These are phyloP conservation scores for Parazoanthus swiftii DNA, from an alignment of 92 coral and sea anemone species.

Conservation along the genomic window DNA sequence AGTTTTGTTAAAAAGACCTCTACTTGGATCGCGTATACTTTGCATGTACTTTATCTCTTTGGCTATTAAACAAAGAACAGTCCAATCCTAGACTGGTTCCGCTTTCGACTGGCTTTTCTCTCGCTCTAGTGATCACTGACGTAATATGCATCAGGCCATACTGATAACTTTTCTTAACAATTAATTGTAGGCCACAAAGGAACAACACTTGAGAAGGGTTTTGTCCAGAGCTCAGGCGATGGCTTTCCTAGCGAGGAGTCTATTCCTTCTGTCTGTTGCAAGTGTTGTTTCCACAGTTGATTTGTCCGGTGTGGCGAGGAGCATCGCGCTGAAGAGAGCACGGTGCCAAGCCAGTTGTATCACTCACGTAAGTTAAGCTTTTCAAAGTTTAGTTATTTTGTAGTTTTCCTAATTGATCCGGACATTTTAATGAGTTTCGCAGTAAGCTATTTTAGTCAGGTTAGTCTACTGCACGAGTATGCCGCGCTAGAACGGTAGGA, in stretches of 20 bases:
- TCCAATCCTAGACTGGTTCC: no score
- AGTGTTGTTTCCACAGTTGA: neutral
- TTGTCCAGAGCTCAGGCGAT: neutral
- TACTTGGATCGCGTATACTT: neutral
- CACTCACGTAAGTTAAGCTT: neutral
- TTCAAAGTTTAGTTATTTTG: neutral
- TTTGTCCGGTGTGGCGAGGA: neutral
- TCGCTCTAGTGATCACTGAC: neutral
- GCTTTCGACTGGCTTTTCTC: no score
- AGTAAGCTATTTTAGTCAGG: neutral
- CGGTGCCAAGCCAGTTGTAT: neutral
- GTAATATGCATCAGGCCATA: neutral
- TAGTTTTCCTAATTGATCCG: neutral
- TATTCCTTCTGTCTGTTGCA: neutral
- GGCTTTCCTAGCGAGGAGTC: neutral
- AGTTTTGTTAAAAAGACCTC: neutral
- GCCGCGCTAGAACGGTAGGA: no score
- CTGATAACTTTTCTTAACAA: neutral
- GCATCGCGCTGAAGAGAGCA: neutral
- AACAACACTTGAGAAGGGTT: neutral
- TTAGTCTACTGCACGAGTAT: neutral
- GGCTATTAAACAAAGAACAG: no score
- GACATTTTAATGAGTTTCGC: no score
- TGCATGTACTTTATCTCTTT: neutral
- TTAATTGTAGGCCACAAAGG: neutral